A percentile compares a stretch with the other conserved stretches of the same genome.
phyloP scores from a whole-genome alignment of 1,140 invertebrate genomes.

The Panulirus ornatus region DNA sequence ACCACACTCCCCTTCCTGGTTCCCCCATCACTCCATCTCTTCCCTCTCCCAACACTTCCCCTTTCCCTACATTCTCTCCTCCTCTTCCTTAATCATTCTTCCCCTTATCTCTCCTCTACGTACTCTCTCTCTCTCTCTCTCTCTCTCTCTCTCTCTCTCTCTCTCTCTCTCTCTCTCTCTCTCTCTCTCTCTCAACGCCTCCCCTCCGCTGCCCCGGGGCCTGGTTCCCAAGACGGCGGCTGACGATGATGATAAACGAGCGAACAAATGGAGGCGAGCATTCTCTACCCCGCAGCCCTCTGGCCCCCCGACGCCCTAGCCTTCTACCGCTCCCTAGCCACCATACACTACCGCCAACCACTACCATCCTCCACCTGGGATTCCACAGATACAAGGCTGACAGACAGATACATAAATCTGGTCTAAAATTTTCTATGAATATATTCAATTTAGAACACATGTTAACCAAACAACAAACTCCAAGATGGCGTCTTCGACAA shows the following conservation, averaged over 20 bases:
- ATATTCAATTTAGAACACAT: too few relatives aligned
- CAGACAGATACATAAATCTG: too few relatives aligned
- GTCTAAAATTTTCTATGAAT: too few relatives aligned
- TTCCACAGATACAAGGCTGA: too few relatives aligned
- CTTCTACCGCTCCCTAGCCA: not conserved
- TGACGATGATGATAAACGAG: not conserved
- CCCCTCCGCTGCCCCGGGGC: not conserved
- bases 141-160: not conserved
- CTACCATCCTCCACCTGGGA: not conserved
- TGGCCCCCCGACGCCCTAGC: not conserved
- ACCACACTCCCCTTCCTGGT: too few relatives aligned
- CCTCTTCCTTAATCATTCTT: not conserved
- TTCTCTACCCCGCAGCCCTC: not conserved
- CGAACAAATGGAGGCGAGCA: not conserved
- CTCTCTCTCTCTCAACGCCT: not conserved
- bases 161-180: not conserved
- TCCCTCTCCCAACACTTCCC: too few relatives aligned
- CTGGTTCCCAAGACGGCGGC: not conserved
- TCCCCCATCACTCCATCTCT: too few relatives aligned
- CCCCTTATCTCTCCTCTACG: not conserved
- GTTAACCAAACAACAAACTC: constrained; percentile 13
- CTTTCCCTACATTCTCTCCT: too few relatives aligned
- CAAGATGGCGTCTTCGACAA: not conserved
- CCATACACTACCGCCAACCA: not conserved
- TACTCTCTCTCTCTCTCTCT: not conserved